Conservation (phyloP, 2,797 vertebrate species). For the Phoeniculus purpureus region DNA sequence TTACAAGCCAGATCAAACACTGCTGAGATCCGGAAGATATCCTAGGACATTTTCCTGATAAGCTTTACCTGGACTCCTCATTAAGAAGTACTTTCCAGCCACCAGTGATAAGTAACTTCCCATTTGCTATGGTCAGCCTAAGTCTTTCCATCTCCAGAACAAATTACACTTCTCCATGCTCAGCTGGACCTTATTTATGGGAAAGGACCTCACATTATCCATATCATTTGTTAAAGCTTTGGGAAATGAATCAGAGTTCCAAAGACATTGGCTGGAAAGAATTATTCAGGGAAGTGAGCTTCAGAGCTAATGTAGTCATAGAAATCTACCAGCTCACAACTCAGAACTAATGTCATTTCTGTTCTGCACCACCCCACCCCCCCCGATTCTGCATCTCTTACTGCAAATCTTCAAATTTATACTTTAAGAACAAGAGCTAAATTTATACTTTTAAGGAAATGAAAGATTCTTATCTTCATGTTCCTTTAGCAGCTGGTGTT, state of each 20-base stretch:
- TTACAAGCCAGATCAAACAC: not conserved
- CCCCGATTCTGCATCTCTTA: not conserved
- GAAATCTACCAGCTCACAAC: not conserved
- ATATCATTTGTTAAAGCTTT: not conserved
- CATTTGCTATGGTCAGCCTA: not conserved
- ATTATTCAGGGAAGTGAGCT: not conserved
- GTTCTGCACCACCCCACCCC: not conserved
- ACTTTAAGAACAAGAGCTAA: not conserved
- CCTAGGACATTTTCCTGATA: not conserved
- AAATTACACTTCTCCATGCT: not conserved
- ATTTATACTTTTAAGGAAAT: not conserved
- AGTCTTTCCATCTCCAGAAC: not conserved
- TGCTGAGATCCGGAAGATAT: not conserved
- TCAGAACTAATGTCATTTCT: not conserved
- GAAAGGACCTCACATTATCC: not conserved
- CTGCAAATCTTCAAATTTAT: not conserved
- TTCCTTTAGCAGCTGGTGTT: not conserved
- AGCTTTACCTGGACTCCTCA: not conserved
- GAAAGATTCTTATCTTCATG: not conserved
- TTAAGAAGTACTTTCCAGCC: not conserved
- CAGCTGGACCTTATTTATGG: constrained; percentile 6
- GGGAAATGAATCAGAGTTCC: not conserved
- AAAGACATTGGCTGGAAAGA: not conserved
- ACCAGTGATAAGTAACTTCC: not conserved
- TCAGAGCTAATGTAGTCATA: constrained; percentile 5